Percentiles rank a stretch among this genome's conserved stretches.
phyloP scores from a whole-genome alignment of 1,140 invertebrate species.

The Manduca sexta region DNA sequence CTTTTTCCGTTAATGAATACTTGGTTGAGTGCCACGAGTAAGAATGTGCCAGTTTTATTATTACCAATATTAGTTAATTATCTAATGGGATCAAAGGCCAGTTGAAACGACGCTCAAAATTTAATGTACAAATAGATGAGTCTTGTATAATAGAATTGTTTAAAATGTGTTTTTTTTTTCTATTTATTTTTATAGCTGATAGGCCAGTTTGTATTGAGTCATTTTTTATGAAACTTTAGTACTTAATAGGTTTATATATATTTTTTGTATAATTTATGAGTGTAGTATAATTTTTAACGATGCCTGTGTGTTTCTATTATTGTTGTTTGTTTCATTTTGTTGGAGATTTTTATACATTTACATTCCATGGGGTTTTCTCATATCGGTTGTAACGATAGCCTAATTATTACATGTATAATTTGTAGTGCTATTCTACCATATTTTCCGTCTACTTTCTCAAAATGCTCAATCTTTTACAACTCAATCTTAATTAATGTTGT shows the following conservation, averaged over 20 bases:
- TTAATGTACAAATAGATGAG: conserved; percentile 60
- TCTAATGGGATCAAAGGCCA: conserved; percentile 59
- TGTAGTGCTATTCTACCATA: neutral
- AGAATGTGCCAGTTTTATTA: conserved; percentile 36
- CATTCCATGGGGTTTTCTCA: conserved; percentile 33
- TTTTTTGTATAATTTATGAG: conserved; percentile 11
- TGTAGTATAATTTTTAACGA: conserved; percentile 19
- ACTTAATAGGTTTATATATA: conserved; percentile 15
- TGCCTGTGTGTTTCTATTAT: conserved; percentile 49
- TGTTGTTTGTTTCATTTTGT: conserved; percentile 60
- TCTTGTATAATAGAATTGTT: conserved; percentile 11
- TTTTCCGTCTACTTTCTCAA: too few relatives aligned
- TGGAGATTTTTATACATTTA: conserved; percentile 36
- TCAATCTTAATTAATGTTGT: too few relatives aligned
- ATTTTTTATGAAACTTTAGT: conserved; percentile 22
- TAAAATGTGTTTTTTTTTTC: neutral
- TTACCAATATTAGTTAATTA: conserved; percentile 41
- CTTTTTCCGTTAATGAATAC: neutral
- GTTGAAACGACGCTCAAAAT: conserved; percentile 63
- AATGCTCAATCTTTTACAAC: too few relatives aligned
- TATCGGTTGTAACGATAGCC: neutral
- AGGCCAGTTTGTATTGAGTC: conserved; percentile 66
- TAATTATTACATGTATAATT: neutral
- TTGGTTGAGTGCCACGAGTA: conserved; percentile 27
- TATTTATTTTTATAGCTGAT: conserved; percentile 65